Conservation (phyloP, 1,140 invertebrate genomes). For the Campoletis sonorensis region DNA sequence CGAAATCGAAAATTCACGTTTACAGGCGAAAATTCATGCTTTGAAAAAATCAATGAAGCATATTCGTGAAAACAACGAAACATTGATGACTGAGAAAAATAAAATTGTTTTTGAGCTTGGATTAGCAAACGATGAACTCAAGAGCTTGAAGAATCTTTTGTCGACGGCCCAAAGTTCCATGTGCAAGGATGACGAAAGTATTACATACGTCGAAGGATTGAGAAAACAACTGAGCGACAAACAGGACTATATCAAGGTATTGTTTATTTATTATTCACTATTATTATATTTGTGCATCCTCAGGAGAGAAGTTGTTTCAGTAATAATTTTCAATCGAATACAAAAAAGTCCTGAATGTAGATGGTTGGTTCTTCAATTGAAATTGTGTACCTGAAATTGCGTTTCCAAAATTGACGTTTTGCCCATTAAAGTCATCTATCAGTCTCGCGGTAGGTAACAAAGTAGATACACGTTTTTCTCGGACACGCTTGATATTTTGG, state of each 20-base stretch:
- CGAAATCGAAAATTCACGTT: conserved; percentile 60
- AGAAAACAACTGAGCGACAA: conserved; percentile 55
- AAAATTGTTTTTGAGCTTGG: conserved; percentile 63
- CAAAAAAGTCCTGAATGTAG: background rate
- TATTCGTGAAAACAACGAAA: conserved; percentile 61
- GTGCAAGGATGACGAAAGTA: conserved; percentile 49
- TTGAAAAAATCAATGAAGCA: conserved; percentile 61
- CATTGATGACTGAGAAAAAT: conserved; percentile 61
- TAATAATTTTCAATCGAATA: background rate
- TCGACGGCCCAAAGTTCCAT: conserved; percentile 55
- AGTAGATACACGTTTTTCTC: no score
- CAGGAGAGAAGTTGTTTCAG: background rate
- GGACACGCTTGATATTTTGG: no score
- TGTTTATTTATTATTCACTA: background rate
- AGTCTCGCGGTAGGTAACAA: no score
- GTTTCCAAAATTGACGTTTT: no score
- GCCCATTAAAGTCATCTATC: no score
- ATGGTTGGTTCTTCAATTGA: background rate
- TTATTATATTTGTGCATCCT: background rate
- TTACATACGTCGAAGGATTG: conserved; percentile 61
- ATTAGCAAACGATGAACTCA: conserved; percentile 61
- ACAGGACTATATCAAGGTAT: conserved; percentile 67
- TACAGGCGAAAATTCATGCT: conserved; percentile 57
- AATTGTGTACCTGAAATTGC: no score
- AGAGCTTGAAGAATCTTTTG: conserved; percentile 60